These are phyloP conservation scores for Phrynocephalus forsythii DNA, from an alignment of 2,797 vertebrate genomes.

Conservation along the genomic window DNA sequence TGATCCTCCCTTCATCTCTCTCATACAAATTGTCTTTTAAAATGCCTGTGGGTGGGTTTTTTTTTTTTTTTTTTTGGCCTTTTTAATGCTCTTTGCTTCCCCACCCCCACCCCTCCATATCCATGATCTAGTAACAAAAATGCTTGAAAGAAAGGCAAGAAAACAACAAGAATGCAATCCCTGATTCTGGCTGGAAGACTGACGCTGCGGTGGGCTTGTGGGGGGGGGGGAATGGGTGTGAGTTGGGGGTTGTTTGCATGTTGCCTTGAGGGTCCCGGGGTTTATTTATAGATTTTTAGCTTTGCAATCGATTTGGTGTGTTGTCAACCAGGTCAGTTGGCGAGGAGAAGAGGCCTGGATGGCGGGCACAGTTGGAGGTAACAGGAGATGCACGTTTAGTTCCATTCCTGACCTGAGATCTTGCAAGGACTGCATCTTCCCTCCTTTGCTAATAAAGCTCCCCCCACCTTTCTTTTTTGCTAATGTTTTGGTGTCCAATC, in stretches of 20 bases:
- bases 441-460: background rate
- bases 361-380: background rate
- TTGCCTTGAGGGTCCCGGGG: background rate
- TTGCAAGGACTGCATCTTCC: background rate
- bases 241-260: background rate
- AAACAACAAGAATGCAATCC: background rate
- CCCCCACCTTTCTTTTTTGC: background rate
- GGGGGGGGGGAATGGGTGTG: background rate
- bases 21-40: background rate
- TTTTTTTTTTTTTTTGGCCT: too few species aligned
- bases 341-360: accelerated
- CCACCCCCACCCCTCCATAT: background rate
- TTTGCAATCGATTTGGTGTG: slow-evolving; percentile 23
- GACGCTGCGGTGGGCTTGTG: background rate
- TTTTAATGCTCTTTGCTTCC: background rate
- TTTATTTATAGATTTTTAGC: slow-evolving; percentile 44
- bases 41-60: background rate
- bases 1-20: background rate
- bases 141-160: background rate
- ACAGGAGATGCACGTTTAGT: background rate
- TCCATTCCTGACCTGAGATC: accelerated
- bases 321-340: background rate
- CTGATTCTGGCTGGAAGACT: too few species aligned
- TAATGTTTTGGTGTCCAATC: background rate
- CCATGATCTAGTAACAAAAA: background rate